Conservation (phyloP, 2,888 invertebrate species). For the Drosophila monieri region DNA sequence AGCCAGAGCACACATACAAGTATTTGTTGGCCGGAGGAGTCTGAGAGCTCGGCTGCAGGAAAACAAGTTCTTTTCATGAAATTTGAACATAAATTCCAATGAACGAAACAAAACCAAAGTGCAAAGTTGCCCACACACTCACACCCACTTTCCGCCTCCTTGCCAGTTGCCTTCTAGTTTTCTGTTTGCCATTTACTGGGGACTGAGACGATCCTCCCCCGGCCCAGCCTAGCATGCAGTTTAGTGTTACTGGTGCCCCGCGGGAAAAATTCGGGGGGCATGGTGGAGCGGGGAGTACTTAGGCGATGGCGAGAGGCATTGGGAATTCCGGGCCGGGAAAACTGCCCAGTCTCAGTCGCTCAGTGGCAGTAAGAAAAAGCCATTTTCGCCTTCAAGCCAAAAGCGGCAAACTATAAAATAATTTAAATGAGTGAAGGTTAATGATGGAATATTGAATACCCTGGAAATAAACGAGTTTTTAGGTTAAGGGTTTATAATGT, state of each 20-base stretch:
- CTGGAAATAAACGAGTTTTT: background rate
- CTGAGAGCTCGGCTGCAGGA: slow-evolving; percentile 38
- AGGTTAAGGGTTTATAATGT: no score
- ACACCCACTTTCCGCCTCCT: slow-evolving; percentile 10
- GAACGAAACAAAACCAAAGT: slow-evolving; percentile 70
- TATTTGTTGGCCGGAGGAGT: slow-evolving; percentile 18
- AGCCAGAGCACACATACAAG: slow-evolving; percentile 48
- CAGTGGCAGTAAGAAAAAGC: slow-evolving; percentile 61
- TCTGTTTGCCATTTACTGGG: slow-evolving; percentile 44
- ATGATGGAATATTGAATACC: background rate
- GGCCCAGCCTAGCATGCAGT: slow-evolving; percentile 49
- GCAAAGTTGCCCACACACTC: slow-evolving; percentile 52
- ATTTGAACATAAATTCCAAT: slow-evolving; percentile 75
- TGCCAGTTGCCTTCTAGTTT: slow-evolving; percentile 11
- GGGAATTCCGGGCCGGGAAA: slow-evolving; percentile 48
- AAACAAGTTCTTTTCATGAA: slow-evolving; percentile 74
- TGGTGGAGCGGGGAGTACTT: slow-evolving; percentile 6
- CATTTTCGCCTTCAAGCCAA: slow-evolving; percentile 35
- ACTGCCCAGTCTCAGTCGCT: slow-evolving; percentile 54
- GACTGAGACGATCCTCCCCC: no score
- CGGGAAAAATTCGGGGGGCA: slow-evolving; percentile 35
- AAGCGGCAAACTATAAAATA: slow-evolving; percentile 38
- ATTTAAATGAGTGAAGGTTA: slow-evolving; percentile 27
- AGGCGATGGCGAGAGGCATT: slow-evolving; percentile 6
- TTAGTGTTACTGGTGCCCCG: slow-evolving; percentile 63